phyloP scores from a whole-genome alignment of 2,797 vertebrate species.

The Ibycter americanus region DNA sequence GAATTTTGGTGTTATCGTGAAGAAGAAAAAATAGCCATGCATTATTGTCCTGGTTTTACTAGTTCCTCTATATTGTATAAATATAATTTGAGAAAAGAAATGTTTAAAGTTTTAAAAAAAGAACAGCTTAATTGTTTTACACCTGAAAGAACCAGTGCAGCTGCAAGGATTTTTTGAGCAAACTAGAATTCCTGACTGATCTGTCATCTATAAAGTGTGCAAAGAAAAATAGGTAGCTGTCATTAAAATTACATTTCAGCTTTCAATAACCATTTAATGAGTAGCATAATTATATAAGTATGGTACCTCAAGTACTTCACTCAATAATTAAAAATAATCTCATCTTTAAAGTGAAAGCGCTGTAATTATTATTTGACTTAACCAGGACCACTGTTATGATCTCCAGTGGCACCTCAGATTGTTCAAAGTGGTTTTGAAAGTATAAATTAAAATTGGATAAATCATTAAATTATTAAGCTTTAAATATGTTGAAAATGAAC shows the following conservation, averaged over 20 bases:
- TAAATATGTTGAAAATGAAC: conserved; percentile 70
- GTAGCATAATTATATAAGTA: conserved; percentile 77
- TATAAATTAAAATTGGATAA: conserved; percentile 77
- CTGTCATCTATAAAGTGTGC: conserved; percentile 76
- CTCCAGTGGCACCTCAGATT: conserved; percentile 74
- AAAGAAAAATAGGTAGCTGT: conserved; percentile 77
- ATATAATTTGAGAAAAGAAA: conserved; percentile 32
- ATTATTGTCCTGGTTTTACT: conserved; percentile 9
- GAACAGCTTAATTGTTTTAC: conserved; percentile 56
- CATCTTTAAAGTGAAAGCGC: conserved; percentile 78
- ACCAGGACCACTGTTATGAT: conserved; percentile 75
- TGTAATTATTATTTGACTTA: conserved; percentile 80
- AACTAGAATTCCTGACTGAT: conserved; percentile 70
- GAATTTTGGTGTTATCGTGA: not conserved
- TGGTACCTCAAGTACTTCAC: conserved; percentile 76
- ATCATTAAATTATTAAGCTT: conserved; percentile 78
- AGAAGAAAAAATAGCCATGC: not conserved
- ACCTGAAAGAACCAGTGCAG: conserved; percentile 60
- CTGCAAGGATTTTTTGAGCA: conserved; percentile 66
- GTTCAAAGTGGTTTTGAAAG: conserved; percentile 71
- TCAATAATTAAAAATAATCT: conserved; percentile 83
- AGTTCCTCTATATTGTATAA: not conserved
- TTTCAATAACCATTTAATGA: conserved; percentile 80
- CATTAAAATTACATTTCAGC: conserved; percentile 79
- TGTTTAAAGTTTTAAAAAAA: conserved; percentile 43